Evolutionary conservation across 2,797 vertebrate species (phyloP), one percentile per base, ranked within the genome.

Genomic region (Acanthurus tractus): DNA sequence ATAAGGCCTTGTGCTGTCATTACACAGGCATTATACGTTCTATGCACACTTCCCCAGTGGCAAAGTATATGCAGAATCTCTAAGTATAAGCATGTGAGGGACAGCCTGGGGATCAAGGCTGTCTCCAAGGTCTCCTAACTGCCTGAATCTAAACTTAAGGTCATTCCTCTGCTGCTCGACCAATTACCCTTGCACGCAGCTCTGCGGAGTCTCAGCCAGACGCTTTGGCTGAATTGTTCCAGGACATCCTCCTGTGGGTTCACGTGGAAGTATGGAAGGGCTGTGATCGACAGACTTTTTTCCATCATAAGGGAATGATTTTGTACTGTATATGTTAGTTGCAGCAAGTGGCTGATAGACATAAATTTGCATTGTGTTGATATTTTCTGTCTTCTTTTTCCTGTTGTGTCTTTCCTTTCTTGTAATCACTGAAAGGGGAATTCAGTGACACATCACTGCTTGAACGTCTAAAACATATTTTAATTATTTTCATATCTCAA

Each of bases 221-320:
- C 81, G 53, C 82, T 86, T 84, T 79, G 79, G 82, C 81, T 82
- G 73, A 82, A 89, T 87, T 84, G 87, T 90, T 94, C 88, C 92
- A 94, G 90, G 88, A 94, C 91, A 93, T 93, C 89, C 86, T 90
- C 85, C 86, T 89, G 89, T 88, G 89, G 91, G 90, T 91, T 92
- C 86, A 86, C 75, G 74, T 92, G 86, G 87, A 94, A 93, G 89
- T 73, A 89, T 79, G 29, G 29, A 25, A 4, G 82, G 82, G 70
- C 88, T 81, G 84, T 86, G 83, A 90, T 87, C 59, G 67, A 82
- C 86, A 76, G 79, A 85, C 78, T 86, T 91, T 91, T 90, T 92
- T 92, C 89, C 71, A 87, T 86, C 70, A 81, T 48, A 3, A 54
- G 46, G 59, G 72, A 87, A 70, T 84, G 58, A 86, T 81, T 80